Evolutionary conservation across 2,888 invertebrate genomes (phyloP).

Genomic region (Sarcophaga subvicina): DNA sequence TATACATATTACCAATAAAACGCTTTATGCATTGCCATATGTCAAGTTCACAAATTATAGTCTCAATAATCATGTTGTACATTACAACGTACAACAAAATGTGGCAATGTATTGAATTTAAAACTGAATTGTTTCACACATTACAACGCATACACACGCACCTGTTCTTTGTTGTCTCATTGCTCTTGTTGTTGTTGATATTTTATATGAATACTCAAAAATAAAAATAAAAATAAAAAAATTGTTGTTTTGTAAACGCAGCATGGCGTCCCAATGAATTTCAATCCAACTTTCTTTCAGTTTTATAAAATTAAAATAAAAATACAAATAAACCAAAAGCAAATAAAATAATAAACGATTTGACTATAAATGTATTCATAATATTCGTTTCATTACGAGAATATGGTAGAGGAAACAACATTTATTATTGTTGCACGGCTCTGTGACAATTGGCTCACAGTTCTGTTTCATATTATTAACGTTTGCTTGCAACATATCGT

Average conservation of each 20-base stretch:
- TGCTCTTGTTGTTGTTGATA: slow-evolving; percentile 3
- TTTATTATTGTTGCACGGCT: slow-evolving; percentile 12
- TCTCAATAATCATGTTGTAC: slow-evolving; percentile 71
- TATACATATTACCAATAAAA: slow-evolving; percentile 36
- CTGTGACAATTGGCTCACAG: slow-evolving; percentile 31
- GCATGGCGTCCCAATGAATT: slow-evolving; percentile 55
- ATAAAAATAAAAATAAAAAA: slow-evolving; percentile 7
- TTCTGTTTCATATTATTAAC: neutral
- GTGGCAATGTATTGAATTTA: slow-evolving; percentile 59
- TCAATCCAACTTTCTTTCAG: slow-evolving; percentile 51
- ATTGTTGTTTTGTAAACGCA: slow-evolving; percentile 32
- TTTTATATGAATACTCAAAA: slow-evolving; percentile 25
- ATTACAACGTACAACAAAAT: slow-evolving; percentile 54
- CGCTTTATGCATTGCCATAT: slow-evolving; percentile 63
- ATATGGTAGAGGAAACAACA: slow-evolving; percentile 7
- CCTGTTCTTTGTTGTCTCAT: slow-evolving; percentile 48
- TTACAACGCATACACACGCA: slow-evolving; percentile 48
- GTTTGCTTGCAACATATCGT: slow-evolving; percentile 23
- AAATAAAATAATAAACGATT: slow-evolving; percentile 6
- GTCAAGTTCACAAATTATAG: slow-evolving; percentile 72
- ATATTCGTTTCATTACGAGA: neutral
- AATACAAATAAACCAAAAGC: neutral
- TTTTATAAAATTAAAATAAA: neutral
- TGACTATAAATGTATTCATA: slow-evolving; percentile 24
- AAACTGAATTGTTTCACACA: slow-evolving; percentile 58